Evolutionary conservation across 2,797 vertebrate genomes (phyloP).

Genomic region (Aselliscus stoliczkanus): DNA sequence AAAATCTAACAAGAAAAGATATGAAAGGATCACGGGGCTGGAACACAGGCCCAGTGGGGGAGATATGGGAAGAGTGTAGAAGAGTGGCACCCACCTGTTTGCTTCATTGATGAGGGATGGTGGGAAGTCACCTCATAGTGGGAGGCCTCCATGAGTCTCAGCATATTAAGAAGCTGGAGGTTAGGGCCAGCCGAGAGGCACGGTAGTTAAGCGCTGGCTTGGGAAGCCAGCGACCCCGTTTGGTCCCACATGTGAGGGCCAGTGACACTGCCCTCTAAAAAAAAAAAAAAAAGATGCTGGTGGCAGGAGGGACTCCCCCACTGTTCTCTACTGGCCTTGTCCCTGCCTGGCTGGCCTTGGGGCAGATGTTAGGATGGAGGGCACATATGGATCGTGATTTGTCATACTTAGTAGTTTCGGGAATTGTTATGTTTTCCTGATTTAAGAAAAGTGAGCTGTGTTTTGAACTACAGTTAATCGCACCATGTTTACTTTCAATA

Average conservation of each 20-base stretch:
- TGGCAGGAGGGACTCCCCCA: background rate
- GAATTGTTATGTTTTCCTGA: background rate
- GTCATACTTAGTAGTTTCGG: background rate
- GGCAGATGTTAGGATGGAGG: background rate
- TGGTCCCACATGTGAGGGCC: too few relatives aligned
- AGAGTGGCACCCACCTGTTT: background rate
- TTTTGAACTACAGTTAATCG: background rate
- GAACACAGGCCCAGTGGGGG: background rate
- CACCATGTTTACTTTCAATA: background rate
- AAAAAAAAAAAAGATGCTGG: too few relatives aligned
- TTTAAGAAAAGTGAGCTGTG: background rate
- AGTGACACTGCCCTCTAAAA: too few relatives aligned
- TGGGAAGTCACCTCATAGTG: background rate
- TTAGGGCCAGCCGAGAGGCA: too few relatives aligned
- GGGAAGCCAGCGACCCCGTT: too few relatives aligned
- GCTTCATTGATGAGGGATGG: background rate
- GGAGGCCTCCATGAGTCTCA: background rate
- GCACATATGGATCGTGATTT: background rate
- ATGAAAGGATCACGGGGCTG: background rate
- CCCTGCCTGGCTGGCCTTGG: background rate
- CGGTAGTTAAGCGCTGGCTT: too few relatives aligned
- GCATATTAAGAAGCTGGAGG: background rate
- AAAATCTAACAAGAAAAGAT: background rate
- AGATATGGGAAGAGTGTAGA: background rate
- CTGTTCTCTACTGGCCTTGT: background rate